phyloP scores from a whole-genome alignment of 2,888 invertebrate genomes.

The Caenorhabditis sulstoni region DNA sequence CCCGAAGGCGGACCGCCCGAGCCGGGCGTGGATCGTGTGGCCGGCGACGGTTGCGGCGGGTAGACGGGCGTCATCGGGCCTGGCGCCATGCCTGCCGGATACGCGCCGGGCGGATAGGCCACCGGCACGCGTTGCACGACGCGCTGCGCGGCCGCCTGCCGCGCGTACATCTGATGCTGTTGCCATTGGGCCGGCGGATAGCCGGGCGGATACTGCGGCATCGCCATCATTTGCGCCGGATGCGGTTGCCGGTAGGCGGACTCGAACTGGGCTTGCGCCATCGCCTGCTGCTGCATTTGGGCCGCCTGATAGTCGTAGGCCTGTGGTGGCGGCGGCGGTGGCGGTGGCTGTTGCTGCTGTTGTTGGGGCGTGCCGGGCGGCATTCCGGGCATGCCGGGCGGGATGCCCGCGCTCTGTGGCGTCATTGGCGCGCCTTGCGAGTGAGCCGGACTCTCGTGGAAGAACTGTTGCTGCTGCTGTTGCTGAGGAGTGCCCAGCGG shows the following conservation, averaged over 20 bases:
- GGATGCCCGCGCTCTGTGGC: slow-evolving; percentile 41
- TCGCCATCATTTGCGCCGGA: slow-evolving; percentile 39
- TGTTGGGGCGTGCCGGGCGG: slow-evolving; percentile 29
- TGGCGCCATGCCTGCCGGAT: slow-evolving; percentile 32
- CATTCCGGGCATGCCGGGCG: slow-evolving; percentile 42
- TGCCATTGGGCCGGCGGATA: slow-evolving; percentile 36
- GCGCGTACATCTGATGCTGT: slow-evolving; percentile 48
- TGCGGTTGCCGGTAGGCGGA: slow-evolving; percentile 18
- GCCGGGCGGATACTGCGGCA: slow-evolving; percentile 35
- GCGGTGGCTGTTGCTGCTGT: slow-evolving; percentile 2
- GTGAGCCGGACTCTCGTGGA: slow-evolving; percentile 52
- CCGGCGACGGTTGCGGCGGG: slow-evolving; percentile 37
- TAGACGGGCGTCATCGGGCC: slow-evolving; percentile 43
- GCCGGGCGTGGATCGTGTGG: slow-evolving; percentile 31
- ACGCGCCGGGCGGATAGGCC: slow-evolving; percentile 44
- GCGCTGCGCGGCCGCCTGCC: slow-evolving; percentile 30
- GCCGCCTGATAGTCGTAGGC: slow-evolving; percentile 39
- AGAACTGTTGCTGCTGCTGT: slow-evolving; percentile 20
- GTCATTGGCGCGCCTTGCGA: slow-evolving; percentile 58
- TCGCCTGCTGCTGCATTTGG: slow-evolving; percentile 50
- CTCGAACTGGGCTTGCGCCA: slow-evolving; percentile 33
- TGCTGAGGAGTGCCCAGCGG: slow-evolving; percentile 22
- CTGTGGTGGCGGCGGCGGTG: background rate
- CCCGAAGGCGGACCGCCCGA: slow-evolving; percentile 23
- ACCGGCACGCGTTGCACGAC: slow-evolving; percentile 15